Evolutionary conservation across 1,140 invertebrate species (phyloP), one percentile per base, ranked within the genome.

Genomic region (Episyrphus balteatus): DNA sequence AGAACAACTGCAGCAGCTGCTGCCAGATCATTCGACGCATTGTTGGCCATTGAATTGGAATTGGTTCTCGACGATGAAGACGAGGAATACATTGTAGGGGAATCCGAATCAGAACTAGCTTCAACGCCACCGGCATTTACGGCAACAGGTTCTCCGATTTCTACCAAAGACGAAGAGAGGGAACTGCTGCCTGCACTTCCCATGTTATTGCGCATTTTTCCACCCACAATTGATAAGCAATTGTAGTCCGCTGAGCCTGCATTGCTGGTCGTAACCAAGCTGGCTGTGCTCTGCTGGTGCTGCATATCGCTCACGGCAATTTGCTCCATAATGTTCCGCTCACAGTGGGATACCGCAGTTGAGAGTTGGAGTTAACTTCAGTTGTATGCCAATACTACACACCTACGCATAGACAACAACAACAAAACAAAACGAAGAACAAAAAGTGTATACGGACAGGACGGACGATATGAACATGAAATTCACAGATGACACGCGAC

Each of bases 1-100:
- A 88, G 71, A 12, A 85, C 84, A 26, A 84, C 80, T 51, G 65
- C 55, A 59, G 62, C 59, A 55, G 70, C 66, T 14, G 70, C 67
- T 34, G 66, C 68, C 43, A 71, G 55, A 47, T 70, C 66, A 54
- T 57, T 59, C 34, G 61, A 55, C 31, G 59, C 60, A 10, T 62
- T 47, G 21, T 26, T 47, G 38, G 42, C 46, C 36, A 41, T 51
- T 55, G 52, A 21, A 54, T 42, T 40, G 21, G 21, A 26, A 26
- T 3, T 26, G 3, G 21, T 26, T 26, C 21, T 26, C 21, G 21
- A 26, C 21, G 21, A 26, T 8, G 21, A 26, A 8, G n/a, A n/a
- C n/a, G 21, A 26, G 21, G 21, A 26, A 8, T 26, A 26, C 21
- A 26, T 26, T 26, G 21, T 26, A 8, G 21, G 21, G 21, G 21